Conservation (phyloP, 2,888 invertebrate genomes). For the Phyllotreta striolata region DNA sequence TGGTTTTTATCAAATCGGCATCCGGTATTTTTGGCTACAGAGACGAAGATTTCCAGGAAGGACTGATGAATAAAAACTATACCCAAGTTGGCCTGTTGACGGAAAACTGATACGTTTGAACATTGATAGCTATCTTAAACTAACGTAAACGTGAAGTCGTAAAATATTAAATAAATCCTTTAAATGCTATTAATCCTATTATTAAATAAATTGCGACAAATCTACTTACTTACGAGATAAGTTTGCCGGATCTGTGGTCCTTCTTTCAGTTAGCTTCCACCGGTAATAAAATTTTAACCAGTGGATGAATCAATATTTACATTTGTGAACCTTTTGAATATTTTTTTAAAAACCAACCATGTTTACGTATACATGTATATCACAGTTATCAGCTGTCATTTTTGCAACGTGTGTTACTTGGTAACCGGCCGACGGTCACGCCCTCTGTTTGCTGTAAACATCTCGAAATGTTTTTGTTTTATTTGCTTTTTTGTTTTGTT, state of each 20-base stretch:
- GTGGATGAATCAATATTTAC: conserved; percentile 18
- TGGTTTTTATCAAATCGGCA: conserved; percentile 8
- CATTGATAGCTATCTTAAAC: conserved; percentile 6
- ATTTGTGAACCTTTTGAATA: conserved; percentile 1
- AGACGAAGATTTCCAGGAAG: neutral
- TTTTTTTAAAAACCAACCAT: neutral
- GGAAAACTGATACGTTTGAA: neutral
- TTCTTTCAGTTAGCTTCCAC: conserved; percentile 3
- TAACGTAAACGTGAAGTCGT: conserved; percentile 13
- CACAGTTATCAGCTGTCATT: conserved; percentile 1
- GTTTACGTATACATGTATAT: neutral
- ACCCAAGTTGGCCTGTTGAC: conserved; percentile 2
- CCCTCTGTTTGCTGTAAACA: no score
- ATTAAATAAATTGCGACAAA: conserved; percentile 13
- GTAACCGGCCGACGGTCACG: neutral
- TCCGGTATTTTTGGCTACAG: conserved; percentile 26
- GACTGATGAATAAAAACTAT: conserved; percentile 12
- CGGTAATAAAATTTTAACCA: conserved; percentile 19
- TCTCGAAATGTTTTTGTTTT: no score
- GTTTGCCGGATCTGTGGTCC: neutral
- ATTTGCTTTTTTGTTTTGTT: no score
- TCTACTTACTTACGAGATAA: conserved; percentile 23
- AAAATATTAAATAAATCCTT: conserved; percentile 22
- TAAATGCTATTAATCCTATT: conserved; percentile 18
- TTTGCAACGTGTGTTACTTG: neutral